Conservation (phyloP, 2,888 invertebrate species). For the Aphodius granarius region DNA sequence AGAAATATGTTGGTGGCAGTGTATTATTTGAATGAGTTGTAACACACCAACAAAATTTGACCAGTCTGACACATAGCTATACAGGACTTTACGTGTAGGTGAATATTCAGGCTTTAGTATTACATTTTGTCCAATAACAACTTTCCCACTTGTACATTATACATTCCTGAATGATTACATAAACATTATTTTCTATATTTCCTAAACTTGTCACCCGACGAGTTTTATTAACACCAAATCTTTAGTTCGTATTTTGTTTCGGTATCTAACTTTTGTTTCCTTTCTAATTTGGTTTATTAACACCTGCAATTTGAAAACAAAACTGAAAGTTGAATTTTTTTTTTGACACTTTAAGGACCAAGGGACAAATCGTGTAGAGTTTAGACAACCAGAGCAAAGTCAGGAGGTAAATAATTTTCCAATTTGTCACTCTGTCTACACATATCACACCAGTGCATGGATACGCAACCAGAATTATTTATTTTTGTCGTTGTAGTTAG, state of each 20-base stretch:
- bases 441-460: neutral
- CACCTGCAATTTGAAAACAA: neutral
- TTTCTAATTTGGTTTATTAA: neutral
- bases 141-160: too few relatives aligned
- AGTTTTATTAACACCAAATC: neutral
- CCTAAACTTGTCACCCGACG: neutral
- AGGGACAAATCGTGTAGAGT: conserved; percentile 46
- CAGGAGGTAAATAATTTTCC: conserved; percentile 34
- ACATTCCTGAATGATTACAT: too few relatives aligned
- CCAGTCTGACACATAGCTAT: too few relatives aligned
- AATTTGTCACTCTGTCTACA: neutral
- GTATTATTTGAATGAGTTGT: too few relatives aligned
- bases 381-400: conserved; percentile 40
- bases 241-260: neutral
- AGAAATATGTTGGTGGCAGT: too few relatives aligned
- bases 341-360: conserved; percentile 42
- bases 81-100: too few relatives aligned
- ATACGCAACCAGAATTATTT: neutral
- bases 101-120: too few relatives aligned
- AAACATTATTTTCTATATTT: too few relatives aligned
- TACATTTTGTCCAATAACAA: too few relatives aligned
- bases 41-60: too few relatives aligned
- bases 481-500: too few relatives aligned
- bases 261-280: conserved; percentile 2
- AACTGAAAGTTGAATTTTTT: neutral